Conservation (phyloP, 2,888 invertebrate species). For the Drosophila tripunctata region DNA sequence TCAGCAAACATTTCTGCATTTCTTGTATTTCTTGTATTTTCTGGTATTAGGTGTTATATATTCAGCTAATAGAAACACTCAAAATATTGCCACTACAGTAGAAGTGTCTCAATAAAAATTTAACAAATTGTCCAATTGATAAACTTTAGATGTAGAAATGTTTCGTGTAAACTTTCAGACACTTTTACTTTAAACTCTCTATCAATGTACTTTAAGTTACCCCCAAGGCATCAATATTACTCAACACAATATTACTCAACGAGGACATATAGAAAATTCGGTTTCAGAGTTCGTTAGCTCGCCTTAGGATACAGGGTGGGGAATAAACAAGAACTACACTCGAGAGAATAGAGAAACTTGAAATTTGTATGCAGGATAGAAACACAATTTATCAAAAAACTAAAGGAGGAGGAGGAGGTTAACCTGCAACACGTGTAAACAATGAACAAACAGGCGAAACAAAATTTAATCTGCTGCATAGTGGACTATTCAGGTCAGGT, state of each 20-base stretch:
- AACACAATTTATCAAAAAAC: slow-evolving; percentile 26
- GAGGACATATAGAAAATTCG: not conserved
- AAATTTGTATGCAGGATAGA: slow-evolving; percentile 20
- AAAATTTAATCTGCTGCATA: not conserved
- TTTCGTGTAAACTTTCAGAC: too few relatives aligned
- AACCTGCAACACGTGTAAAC: not conserved
- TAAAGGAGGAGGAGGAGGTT: too few relatives aligned
- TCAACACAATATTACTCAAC: too few relatives aligned
- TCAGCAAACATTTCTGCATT: not conserved
- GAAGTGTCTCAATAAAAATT: not conserved
- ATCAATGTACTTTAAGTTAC: not conserved
- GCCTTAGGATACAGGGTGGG: not conserved
- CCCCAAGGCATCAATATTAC: not conserved
- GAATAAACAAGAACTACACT: not conserved
- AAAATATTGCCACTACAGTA: slow-evolving; percentile 30
- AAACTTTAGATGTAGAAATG: not conserved
- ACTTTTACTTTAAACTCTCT: too few relatives aligned
- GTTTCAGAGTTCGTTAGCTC: slow-evolving; percentile 9
- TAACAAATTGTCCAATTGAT: not conserved
- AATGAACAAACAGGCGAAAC: not conserved
- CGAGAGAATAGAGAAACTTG: not conserved
- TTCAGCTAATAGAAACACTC: slow-evolving; percentile 11
- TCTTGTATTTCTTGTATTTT: not conserved
- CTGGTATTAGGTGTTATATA: slow-evolving; percentile 1
- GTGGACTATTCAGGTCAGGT: not conserved